Conservation (phyloP, 2,888 invertebrate genomes). For the Polymixis flavicincta region DNA sequence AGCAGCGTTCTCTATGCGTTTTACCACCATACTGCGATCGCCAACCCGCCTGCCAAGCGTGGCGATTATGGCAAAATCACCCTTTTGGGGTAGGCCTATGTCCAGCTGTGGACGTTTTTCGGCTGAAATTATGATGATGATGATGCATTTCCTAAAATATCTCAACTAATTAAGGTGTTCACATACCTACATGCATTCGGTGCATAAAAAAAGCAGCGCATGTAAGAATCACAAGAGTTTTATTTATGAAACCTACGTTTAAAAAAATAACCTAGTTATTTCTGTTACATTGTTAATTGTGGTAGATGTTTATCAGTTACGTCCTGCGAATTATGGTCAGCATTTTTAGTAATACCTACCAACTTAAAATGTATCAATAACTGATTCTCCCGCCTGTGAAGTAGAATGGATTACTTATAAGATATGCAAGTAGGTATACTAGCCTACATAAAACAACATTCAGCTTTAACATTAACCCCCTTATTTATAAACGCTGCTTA, state of each 20-base stretch:
- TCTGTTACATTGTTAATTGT: constrained; percentile 28
- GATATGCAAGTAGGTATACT: no score
- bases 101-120: no score
- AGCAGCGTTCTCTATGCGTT: no score
- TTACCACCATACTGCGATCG: no score
- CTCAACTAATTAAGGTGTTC: constrained; percentile 8
- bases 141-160: constrained; percentile 24
- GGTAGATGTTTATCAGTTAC: constrained; percentile 22
- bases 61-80: no score
- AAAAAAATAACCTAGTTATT: neutral
- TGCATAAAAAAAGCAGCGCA: constrained; percentile 13
- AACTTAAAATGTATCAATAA: constrained; percentile 1
- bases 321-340: constrained; percentile 37
- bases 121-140: no score
- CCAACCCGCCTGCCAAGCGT: no score
- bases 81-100: no score
- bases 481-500: no score
- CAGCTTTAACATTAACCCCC: no score
- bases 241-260: neutral
- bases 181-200: neutral
- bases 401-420: neutral
- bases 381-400: neutral
- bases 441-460: neutral
- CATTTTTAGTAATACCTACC: constrained; percentile 15
- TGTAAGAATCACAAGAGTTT: neutral